Conservation (phyloP, 1,140 invertebrate species). For the Venustaconcha ellipsiformis region DNA sequence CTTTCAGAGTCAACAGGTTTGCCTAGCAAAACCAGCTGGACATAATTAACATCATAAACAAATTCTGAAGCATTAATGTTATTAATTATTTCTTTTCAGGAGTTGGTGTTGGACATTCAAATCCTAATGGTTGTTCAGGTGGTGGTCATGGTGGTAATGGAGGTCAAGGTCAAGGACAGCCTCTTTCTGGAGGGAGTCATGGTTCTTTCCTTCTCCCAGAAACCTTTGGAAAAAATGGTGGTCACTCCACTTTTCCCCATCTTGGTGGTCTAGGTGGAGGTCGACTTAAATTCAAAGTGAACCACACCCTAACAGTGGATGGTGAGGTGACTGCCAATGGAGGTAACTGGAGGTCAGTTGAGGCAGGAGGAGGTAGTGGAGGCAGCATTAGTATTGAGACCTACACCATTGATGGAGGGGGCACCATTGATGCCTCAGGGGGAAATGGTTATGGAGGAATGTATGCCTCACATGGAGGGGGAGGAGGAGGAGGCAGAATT, state of each 20-base stretch:
- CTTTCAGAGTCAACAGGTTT: too few relatives aligned
- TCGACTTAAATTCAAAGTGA: conserved; percentile 37
- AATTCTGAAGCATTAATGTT: too few relatives aligned
- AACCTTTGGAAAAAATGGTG: conserved; percentile 54
- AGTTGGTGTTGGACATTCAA: conserved; percentile 18
- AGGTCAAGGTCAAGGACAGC: conserved; percentile 51
- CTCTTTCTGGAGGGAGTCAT: conserved; percentile 43
- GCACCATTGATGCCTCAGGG: conserved; percentile 44
- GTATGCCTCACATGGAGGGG: conserved; percentile 42
- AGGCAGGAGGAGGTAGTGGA: conserved; percentile 53
- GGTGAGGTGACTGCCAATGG: conserved; percentile 44
- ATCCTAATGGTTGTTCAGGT: conserved; percentile 45
- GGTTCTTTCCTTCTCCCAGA: conserved; percentile 50
- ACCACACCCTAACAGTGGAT: conserved; percentile 47
- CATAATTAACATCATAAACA: too few relatives aligned
- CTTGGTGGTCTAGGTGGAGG: conserved; percentile 50
- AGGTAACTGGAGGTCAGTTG: conserved; percentile 45
- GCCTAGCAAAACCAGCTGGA: too few relatives aligned
- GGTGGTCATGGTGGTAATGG: conserved; percentile 59
- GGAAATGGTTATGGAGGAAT: conserved; percentile 44
- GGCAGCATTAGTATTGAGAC: conserved; percentile 49
- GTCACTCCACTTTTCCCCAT: conserved; percentile 49
- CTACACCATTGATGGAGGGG: conserved; percentile 49
- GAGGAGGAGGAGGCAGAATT: conserved; percentile 52
- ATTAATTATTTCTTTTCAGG: conserved; percentile 23